Base-by-base conservation (phyloP, 2,797 vertebrate species). In the Chloroceryle amazona region DNA sequence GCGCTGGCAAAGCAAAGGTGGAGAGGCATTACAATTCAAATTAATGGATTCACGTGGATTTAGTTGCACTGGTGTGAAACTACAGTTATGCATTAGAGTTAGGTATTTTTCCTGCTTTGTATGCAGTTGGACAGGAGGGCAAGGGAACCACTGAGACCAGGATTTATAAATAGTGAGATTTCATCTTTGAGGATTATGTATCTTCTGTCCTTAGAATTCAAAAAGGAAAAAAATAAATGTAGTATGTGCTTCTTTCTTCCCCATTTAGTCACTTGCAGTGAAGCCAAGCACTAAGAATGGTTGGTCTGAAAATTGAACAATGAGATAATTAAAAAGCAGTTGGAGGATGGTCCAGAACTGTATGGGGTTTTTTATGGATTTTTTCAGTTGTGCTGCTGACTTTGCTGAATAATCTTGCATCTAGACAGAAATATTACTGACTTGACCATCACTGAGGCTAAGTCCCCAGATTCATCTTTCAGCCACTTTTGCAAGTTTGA, bases 1-100 rank as follows among this genome's bases (percentile, higher is more conserved):
- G 14, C 9, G 20, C 83, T 97, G 91, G 87, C 49, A 96, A 90
- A 92, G 83, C 75, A 95, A 80, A 92, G 90, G 26, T 78, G 62
- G 60, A 94, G 82, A 94, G 74, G 19, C 44, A 74, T 83, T 96
- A 47, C 88, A 94, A 90, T 94, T 96, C 62, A 96, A 92, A 95
- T 95, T 67, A 75, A 67, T 51, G 76, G 71, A 91, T 96, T 96
- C 94, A 86, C 31, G 2, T 78, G 76, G 66, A 70, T 93, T 73
- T 57, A 61, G 37, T 78, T 91, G 88, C 60, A 49, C 79, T 79
- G 81, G 47, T 89, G 80, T 96, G 90, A 95, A 98, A 89, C 73
- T 96, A 72, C 19, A 3, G 66, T 81, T 52, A 49, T 49, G 35
- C 16, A 9, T 15, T 5, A 90, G 55, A 86, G 86, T 85, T 49